These are phyloP conservation scores for Pangasius krempfi DNA, from an alignment of 2,797 vertebrate species.

Conservation along the genomic window DNA sequence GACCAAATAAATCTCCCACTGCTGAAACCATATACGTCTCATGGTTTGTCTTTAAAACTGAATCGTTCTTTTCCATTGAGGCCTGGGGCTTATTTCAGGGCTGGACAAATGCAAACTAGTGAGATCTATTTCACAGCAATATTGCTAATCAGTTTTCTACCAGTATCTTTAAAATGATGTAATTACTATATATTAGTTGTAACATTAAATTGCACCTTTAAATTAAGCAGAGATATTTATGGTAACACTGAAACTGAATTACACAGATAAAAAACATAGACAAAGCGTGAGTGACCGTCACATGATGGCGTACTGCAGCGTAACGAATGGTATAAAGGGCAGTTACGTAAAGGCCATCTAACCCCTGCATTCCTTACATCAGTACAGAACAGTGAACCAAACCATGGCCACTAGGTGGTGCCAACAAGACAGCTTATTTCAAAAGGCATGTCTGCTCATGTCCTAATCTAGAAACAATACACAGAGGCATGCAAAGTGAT, in stretches of 20 bases:
- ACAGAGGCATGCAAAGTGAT: not conserved
- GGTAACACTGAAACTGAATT: not conserved
- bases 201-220: not conserved
- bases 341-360: not conserved
- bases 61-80: not conserved
- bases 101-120: not conserved
- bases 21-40: not conserved
- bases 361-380: not conserved
- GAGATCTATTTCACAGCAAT: not conserved
- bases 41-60: not conserved
- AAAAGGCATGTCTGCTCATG: not conserved
- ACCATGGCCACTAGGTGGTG: conserved; percentile 48
- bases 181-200: not conserved
- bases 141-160: not conserved
- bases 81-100: not conserved
- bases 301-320: not conserved
- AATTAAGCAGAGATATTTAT: not conserved
- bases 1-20: not conserved
- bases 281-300: not conserved
- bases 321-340: not conserved
- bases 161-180: not conserved
- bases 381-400: not conserved
- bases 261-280: not conserved
- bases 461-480: not conserved
- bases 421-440: conserved; percentile 25